Percentiles rank a stretch among this genome's conserved stretches.
These are phyloP conservation scores for Hylyphantes graminicola DNA, from an alignment of 1,140 invertebrate species.

Conservation along the genomic window DNA sequence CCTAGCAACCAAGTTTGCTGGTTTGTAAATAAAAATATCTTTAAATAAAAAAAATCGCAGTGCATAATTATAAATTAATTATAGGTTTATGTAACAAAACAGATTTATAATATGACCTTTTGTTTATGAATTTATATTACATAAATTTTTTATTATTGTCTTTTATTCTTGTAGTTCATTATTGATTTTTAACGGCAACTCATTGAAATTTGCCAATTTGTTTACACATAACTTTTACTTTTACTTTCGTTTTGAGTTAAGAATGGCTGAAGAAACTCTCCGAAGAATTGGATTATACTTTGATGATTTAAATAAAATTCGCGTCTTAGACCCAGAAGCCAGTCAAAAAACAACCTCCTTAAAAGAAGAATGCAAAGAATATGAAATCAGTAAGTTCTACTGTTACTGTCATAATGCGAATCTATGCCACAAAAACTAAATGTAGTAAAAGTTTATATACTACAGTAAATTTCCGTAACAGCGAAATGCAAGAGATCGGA, in stretches of 20 bases:
- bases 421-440: no score
- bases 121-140: neutral
- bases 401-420: no score
- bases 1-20: no score
- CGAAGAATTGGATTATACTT: constrained; percentile 80
- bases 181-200: neutral
- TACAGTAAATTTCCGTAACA: neutral
- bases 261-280: constrained; percentile 79
- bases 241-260: constrained; percentile 37
- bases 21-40: no score
- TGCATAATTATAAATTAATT: no score
- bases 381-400: constrained; percentile 78
- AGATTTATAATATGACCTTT: neutral
- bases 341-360: constrained; percentile 81
- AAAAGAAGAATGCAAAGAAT: constrained; percentile 84
- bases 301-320: constrained; percentile 87
- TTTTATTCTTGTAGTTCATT: no score
- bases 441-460: no score
- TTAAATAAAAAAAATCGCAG: no score
- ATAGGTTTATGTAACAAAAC: no score
- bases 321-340: constrained; percentile 82
- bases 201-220: neutral
- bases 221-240: neutral
- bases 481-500: neutral
- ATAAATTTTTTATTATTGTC: neutral